A percentile compares a stretch with the other conserved stretches of the same genome.
These are phyloP conservation scores for Adelosebastes latens DNA, from an alignment of 2,797 vertebrate species.

Conservation along the genomic window DNA sequence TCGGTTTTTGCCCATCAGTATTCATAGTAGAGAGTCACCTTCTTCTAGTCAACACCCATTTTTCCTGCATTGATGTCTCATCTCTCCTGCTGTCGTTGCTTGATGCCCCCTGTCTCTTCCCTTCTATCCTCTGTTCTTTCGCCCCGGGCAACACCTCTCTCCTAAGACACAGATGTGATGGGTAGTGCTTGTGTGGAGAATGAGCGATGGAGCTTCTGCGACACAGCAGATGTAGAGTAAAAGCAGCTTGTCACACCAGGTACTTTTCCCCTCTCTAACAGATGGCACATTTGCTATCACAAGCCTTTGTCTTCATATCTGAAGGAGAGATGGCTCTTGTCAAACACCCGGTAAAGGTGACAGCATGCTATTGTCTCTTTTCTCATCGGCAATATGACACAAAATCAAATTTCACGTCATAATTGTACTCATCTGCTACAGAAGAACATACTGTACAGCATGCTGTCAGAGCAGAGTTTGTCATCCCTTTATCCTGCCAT, in stretches of 20 bases:
- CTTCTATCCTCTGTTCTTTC: conserved; percentile 38
- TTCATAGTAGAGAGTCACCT: conserved; percentile 24
- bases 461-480: conserved; percentile 32
- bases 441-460: conserved; percentile 16
- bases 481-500: conserved; percentile 39
- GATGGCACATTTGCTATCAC: conserved; percentile 68
- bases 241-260: conserved; percentile 64
- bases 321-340: conserved; percentile 49
- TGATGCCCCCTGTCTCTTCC: conserved; percentile 45
- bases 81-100: conserved; percentile 51
- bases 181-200: conserved; percentile 46
- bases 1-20: conserved; percentile 24
- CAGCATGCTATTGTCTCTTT: conserved; percentile 36
- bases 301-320: conserved; percentile 63
- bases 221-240: conserved; percentile 63
- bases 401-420: conserved; percentile 51
- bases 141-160: conserved; percentile 66
- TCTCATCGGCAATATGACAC: conserved; percentile 36
- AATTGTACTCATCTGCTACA: conserved; percentile 49
- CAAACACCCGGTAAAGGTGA: conserved; percentile 43
- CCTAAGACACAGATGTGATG: conserved; percentile 61
- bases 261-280: conserved; percentile 46
- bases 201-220: conserved; percentile 58
- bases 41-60: conserved; percentile 56
- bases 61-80: conserved; percentile 53